These are phyloP conservation scores for Parambassis ranga DNA, from an alignment of 2,797 vertebrate genomes.

Conservation along the genomic window DNA sequence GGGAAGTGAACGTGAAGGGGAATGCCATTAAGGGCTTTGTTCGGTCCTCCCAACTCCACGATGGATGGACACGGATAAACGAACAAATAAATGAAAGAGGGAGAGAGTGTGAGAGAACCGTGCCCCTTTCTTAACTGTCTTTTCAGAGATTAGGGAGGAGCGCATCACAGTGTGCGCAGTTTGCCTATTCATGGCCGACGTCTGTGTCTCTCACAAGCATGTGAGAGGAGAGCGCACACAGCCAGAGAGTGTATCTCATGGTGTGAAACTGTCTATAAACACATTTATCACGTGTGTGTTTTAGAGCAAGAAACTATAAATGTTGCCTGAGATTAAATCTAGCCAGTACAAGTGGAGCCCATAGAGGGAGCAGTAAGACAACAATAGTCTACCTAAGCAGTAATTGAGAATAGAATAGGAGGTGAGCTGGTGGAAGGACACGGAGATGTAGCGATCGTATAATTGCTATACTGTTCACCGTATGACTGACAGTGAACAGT, in stretches of 20 bases:
- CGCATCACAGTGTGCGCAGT: constrained; percentile 59
- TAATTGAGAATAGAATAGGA: constrained; percentile 4
- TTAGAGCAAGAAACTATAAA: constrained; percentile 5
- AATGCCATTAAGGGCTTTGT: constrained; percentile 75
- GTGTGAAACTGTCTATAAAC: constrained; percentile 15
- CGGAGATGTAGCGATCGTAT: constrained; percentile 11
- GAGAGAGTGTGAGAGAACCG: constrained; percentile 74
- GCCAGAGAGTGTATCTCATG: neutral
- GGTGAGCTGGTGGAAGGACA: neutral
- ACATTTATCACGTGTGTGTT: constrained; percentile 24
- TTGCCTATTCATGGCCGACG: constrained; percentile 70
- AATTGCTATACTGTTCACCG: too few species aligned
- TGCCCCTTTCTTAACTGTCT: constrained; percentile 73
- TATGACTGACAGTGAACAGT: constrained; percentile 37
- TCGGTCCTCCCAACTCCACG: constrained; percentile 62
- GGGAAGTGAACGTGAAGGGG: constrained; percentile 69
- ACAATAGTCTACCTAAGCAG: neutral
- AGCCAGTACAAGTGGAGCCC: neutral
- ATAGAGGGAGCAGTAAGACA: neutral
- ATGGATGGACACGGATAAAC: constrained; percentile 69
- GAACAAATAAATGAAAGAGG: constrained; percentile 64
- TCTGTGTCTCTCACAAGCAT: constrained; percentile 55
- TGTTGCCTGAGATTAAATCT: constrained; percentile 1
- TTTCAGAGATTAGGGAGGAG: constrained; percentile 77
- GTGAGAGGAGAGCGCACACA: constrained; percentile 27